Evolutionary conservation across 2,888 invertebrate genomes (phyloP).

Genomic region (Leucophora obtusa): DNA sequence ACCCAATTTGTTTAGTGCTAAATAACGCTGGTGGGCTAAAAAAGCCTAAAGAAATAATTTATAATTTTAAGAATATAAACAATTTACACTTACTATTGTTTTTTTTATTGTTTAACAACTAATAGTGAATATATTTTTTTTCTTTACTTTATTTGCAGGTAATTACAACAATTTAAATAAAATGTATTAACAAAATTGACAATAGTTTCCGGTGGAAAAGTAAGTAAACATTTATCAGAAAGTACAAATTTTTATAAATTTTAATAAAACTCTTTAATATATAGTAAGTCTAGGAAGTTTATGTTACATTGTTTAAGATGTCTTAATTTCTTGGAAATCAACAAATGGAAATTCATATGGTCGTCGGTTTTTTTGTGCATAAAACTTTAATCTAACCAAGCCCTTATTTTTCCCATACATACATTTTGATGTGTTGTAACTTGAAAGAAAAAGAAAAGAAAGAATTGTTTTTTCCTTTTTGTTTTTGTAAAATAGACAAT

Average conservation of each 20-base stretch:
- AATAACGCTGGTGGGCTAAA: too few relatives aligned
- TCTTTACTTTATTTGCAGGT: not conserved
- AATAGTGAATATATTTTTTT: not conserved
- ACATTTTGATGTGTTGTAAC: not conserved
- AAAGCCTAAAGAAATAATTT: too few relatives aligned
- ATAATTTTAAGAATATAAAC: not conserved
- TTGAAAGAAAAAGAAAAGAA: not conserved
- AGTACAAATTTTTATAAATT: not conserved
- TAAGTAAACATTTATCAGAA: conserved; percentile 28
- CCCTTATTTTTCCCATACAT: conserved; percentile 46
- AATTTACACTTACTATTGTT: conserved; percentile 20
- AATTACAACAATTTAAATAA: not conserved
- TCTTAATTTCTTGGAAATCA: not conserved
- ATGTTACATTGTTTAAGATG: not conserved
- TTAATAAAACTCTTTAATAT: not conserved
- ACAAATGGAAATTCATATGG: not conserved
- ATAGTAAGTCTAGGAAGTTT: not conserved
- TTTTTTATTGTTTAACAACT: not conserved
- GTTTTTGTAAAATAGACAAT: not conserved
- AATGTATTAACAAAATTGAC: conserved; percentile 47
- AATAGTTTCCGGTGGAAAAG: conserved; percentile 48
- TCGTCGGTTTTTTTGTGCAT: conserved; percentile 22
- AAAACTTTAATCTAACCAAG: conserved; percentile 46
- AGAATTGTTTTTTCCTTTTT: not conserved
- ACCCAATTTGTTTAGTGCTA: too few relatives aligned